These are phyloP conservation scores for Coregonus sp. DNA, from an alignment of 2,797 vertebrate species.

Conservation along the genomic window DNA sequence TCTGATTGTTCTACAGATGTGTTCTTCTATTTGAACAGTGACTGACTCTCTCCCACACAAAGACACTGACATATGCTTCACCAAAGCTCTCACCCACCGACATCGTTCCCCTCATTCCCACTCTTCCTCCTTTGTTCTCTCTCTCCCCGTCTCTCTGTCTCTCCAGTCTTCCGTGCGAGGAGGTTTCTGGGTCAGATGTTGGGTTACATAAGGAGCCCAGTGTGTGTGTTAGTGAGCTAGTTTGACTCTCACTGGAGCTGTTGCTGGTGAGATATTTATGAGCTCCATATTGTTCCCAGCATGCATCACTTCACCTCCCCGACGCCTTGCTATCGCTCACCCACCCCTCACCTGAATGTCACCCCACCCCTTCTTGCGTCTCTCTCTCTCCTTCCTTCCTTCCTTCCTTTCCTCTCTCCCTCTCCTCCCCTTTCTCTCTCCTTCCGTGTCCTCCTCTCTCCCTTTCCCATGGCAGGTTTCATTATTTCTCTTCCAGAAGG, in stretches of 20 bases:
- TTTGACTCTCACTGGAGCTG: neutral
- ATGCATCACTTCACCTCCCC: neutral
- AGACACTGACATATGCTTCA: neutral
- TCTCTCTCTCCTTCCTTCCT: neutral
- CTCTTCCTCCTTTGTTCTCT: neutral
- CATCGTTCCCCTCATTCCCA: neutral
- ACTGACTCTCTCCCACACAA: neutral
- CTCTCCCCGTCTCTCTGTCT: neutral
- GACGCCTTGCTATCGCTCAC: neutral
- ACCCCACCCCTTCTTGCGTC: neutral
- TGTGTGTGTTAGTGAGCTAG: neutral
- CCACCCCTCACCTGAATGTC: neutral
- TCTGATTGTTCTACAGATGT: too few relatives aligned
- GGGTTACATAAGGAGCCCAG: constrained; percentile 2
- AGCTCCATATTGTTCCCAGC: neutral
- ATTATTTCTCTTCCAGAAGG: neutral
- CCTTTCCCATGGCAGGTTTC: neutral
- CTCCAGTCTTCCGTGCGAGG: neutral
- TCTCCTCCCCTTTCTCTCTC: neutral
- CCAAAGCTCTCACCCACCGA: neutral
- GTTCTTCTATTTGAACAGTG: neutral
- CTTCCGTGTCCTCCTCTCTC: neutral
- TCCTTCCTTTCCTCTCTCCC: neutral
- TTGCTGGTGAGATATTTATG: constrained; percentile 12
- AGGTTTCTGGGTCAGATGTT: constrained; percentile 3